Percentiles rank a stretch among this genome's conserved stretches.
Conservation (phyloP, 2,113 vertebrate species). For the Chascanopsetta lugubris region DNA sequence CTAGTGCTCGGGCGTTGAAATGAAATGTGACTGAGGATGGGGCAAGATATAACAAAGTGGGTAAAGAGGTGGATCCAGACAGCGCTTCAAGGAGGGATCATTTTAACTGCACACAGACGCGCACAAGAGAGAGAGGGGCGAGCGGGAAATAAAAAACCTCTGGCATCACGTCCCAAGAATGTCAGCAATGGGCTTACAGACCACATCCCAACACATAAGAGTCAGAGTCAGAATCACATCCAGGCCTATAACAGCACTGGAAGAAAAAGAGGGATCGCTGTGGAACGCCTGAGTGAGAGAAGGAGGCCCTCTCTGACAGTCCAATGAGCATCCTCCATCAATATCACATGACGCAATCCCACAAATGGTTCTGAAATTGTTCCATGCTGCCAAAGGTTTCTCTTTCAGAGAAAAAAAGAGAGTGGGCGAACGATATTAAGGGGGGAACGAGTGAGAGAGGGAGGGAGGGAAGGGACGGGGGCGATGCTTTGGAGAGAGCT, state of each 20-base stretch:
- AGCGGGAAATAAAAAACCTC: constrained; percentile 62
- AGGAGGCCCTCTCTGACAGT: constrained; percentile 49
- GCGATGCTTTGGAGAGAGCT: constrained; percentile 22
- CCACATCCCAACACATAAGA: constrained; percentile 77
- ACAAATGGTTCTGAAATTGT: constrained; percentile 70
- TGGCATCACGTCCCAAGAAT: constrained; percentile 77
- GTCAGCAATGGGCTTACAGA: constrained; percentile 78
- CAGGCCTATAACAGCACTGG: constrained; percentile 69
- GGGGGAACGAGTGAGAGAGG: constrained; percentile 26
- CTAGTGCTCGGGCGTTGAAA: constrained; percentile 41
- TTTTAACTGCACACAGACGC: constrained; percentile 66
- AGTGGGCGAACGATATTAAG: constrained; percentile 30
- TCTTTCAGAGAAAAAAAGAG: constrained; percentile 38
- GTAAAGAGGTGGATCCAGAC: constrained; percentile 50
- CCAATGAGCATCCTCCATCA: constrained; percentile 66
- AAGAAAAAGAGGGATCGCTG: constrained; percentile 63
- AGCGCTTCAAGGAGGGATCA: constrained; percentile 58
- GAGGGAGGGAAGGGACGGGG: neutral
- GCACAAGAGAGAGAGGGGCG: constrained; percentile 50
- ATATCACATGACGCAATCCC: constrained; percentile 74
- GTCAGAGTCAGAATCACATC: constrained; percentile 73
- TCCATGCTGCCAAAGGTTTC: constrained; percentile 63
- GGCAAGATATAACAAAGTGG: constrained; percentile 34
- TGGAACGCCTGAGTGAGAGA: constrained; percentile 56
- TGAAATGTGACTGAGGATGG: constrained; percentile 43